Percentiles rank a stretch among this genome's conserved stretches.
phyloP scores from a whole-genome alignment of 2,888 invertebrate species.

The Epiblema foenella region DNA sequence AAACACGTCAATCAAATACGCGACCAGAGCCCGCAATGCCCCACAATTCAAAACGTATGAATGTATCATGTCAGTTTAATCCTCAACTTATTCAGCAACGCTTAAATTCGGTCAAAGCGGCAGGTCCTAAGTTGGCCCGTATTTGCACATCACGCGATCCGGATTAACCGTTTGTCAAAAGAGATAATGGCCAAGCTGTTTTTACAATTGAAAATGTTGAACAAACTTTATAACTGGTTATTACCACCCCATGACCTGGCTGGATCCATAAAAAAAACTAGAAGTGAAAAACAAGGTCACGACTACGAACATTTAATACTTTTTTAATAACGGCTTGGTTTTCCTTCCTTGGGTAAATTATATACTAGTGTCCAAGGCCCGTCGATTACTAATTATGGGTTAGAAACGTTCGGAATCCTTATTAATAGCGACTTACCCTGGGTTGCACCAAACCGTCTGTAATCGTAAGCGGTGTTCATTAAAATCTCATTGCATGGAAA shows the following conservation, averaged over 20 bases:
- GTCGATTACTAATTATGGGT: neutral
- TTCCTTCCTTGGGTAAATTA: neutral
- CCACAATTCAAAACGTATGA: neutral
- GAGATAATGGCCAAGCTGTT: slow-evolving; percentile 22
- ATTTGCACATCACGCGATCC: slow-evolving; percentile 23
- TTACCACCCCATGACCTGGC: neutral
- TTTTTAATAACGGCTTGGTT: slow-evolving; percentile 4
- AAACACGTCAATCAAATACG: neutral
- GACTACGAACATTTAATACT: slow-evolving; percentile 2
- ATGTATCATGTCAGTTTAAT: neutral
- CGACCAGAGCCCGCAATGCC: neutral
- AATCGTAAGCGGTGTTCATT: no score
- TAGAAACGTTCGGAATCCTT: neutral
- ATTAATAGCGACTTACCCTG: neutral
- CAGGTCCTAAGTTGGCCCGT: slow-evolving; percentile 12
- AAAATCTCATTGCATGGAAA: no score
- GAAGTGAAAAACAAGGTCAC: neutral
- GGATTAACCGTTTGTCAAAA: slow-evolving; percentile 29
- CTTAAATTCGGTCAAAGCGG: neutral
- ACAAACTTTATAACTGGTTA: slow-evolving; percentile 9
- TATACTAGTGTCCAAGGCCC: neutral
- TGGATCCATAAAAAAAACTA: slow-evolving; percentile 7
- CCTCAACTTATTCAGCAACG: slow-evolving; percentile 6
- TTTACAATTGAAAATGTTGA: slow-evolving; percentile 18
- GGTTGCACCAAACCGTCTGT: no score